A percentile compares a stretch with the other conserved stretches of the same genome.
These are phyloP conservation scores for Fringilla coelebs DNA, from an alignment of 2,797 vertebrate genomes.

Conservation along the genomic window DNA sequence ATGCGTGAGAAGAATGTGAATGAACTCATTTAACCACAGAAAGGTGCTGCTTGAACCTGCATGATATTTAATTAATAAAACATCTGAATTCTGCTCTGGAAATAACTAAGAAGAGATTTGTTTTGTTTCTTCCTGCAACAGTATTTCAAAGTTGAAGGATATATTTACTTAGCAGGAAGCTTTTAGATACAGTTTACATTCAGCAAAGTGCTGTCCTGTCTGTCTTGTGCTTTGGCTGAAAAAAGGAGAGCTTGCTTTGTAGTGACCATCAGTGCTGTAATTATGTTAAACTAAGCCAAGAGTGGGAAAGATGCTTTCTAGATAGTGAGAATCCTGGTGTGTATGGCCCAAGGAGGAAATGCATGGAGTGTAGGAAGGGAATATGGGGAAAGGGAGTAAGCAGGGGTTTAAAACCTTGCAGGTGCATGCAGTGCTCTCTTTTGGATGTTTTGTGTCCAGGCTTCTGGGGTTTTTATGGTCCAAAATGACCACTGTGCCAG, in stretches of 20 bases:
- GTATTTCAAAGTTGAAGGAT: background rate
- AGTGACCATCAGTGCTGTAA: background rate
- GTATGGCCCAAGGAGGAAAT: background rate
- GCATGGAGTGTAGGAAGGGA: background rate
- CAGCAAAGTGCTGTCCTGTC: background rate
- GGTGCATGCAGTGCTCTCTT: background rate
- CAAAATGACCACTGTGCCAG: background rate
- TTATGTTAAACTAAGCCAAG: background rate
- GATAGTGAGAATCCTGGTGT: background rate
- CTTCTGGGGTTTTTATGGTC: background rate
- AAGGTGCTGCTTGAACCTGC: background rate
- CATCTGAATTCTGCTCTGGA: background rate
- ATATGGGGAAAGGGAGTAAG: background rate
- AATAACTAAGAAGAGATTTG: background rate
- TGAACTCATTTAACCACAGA: background rate
- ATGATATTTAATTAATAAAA: background rate
- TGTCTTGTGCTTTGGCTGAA: background rate
- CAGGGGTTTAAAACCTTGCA: background rate
- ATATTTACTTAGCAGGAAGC: background rate
- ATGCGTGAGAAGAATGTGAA: background rate
- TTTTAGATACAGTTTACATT: background rate
- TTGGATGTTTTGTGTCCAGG: background rate
- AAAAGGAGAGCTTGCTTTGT: background rate
- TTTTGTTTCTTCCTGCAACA: background rate
- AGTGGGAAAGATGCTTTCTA: background rate